These are phyloP conservation scores for Eledone cirrhosa DNA, from an alignment of 2,888 invertebrate species.

Conservation along the genomic window DNA sequence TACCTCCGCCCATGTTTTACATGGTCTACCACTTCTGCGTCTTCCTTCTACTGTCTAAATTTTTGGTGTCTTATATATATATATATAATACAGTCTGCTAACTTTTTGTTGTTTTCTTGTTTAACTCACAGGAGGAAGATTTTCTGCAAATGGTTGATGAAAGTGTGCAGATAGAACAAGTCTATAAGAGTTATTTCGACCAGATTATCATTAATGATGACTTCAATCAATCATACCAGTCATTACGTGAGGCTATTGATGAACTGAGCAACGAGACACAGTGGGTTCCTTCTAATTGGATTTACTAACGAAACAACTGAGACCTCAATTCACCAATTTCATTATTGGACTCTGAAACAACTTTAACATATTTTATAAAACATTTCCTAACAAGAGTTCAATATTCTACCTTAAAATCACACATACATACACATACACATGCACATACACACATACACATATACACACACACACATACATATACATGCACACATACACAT, in stretches of 20 bases:
- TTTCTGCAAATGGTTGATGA: slow-evolving; percentile 96
- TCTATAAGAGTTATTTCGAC: slow-evolving; percentile 95
- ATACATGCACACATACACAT: too few species aligned
- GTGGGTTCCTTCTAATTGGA: slow-evolving; percentile 82
- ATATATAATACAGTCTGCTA: background rate
- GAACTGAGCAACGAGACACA: slow-evolving; percentile 95
- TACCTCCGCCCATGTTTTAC: too few species aligned
- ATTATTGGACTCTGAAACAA: too few species aligned
- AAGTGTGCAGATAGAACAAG: slow-evolving; percentile 94
- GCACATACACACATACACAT: too few species aligned
- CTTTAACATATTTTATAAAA: too few species aligned
- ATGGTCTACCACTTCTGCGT: too few species aligned
- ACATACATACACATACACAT: too few species aligned
- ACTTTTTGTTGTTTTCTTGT: background rate
- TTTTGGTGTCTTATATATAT: background rate
- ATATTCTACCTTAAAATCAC: too few species aligned
- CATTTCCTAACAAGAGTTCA: too few species aligned
- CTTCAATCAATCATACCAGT: slow-evolving; percentile 93
- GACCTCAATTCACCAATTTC: too few species aligned
- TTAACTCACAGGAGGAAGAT: slow-evolving; percentile 82
- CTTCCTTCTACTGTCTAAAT: too few species aligned
- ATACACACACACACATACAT: too few species aligned
- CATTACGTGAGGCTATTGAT: slow-evolving; percentile 91
- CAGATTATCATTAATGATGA: slow-evolving; percentile 98
- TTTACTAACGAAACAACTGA: slow-evolving; percentile 50